A percentile compares a stretch with the other conserved stretches of the same genome.
phyloP scores from a whole-genome alignment of 2,113 vertebrate species.

The Petrocephalus zakoni region DNA sequence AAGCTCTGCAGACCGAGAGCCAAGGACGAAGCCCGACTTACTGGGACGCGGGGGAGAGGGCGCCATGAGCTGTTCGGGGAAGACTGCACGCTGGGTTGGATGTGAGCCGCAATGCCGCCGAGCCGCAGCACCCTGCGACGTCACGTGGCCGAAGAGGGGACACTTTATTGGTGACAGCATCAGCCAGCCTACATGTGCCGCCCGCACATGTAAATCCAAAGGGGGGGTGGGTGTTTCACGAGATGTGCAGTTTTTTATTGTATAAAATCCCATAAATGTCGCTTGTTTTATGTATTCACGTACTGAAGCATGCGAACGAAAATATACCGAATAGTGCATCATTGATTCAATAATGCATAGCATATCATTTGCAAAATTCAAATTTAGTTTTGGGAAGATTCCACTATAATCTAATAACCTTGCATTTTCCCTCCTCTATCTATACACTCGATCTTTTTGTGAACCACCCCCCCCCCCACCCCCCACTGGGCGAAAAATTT shows the following conservation, averaged over 20 bases:
- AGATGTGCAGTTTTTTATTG: background rate
- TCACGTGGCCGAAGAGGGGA: background rate
- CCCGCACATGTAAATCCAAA: background rate
- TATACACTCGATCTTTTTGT: background rate
- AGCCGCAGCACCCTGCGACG: background rate
- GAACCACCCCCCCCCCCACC: background rate
- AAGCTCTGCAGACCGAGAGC: background rate
- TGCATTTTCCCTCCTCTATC: background rate
- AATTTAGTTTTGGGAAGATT: background rate
- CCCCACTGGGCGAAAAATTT: background rate
- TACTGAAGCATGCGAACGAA: background rate
- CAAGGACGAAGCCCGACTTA: background rate
- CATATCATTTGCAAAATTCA: background rate
- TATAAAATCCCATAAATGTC: background rate
- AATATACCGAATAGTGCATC: background rate
- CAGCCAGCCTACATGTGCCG: background rate
- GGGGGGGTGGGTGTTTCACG: background rate
- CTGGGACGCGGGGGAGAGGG: background rate
- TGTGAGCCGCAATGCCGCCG: background rate
- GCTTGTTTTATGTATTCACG: background rate
- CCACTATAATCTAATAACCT: background rate
- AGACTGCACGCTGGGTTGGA: conserved; percentile 24
- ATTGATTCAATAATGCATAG: background rate
- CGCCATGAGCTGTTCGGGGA: background rate
- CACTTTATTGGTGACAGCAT: background rate